These are phyloP conservation scores for Hemicordylus capensis DNA, from an alignment of 2,113 vertebrate species.

Conservation along the genomic window DNA sequence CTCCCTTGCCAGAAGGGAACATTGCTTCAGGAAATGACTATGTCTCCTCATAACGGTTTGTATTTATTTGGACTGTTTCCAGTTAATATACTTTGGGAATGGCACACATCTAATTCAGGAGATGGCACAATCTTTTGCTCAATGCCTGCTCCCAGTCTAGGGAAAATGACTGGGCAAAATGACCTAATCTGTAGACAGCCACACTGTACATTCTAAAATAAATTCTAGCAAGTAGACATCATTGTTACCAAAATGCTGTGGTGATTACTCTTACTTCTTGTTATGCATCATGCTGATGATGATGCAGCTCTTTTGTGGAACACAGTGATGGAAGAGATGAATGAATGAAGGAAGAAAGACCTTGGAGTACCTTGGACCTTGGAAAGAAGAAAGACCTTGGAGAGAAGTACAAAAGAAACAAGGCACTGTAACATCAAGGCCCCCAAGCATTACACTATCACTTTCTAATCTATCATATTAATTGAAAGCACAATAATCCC, in stretches of 20 bases:
- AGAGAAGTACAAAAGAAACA: neutral
- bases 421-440: neutral
- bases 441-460: neutral
- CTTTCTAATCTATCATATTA: neutral
- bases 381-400: neutral
- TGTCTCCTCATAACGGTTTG: neutral
- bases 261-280: neutral
- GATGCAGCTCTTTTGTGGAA: neutral
- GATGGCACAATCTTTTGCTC: neutral
- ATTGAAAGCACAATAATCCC: neutral
- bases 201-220: neutral
- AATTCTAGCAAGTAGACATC: neutral
- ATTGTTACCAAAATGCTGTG: neutral
- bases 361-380: neutral
- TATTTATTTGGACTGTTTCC: conserved; percentile 21
- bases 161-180: neutral
- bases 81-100: neutral
- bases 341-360: neutral
- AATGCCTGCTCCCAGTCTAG: neutral
- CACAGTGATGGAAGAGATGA: conserved; percentile 9
- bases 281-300: neutral
- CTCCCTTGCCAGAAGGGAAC: neutral
- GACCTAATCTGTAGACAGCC: neutral
- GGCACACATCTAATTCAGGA: conserved; percentile 19
- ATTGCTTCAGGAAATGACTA: conserved; percentile 29